Evolutionary conservation across 2,888 invertebrate species (phyloP), one percentile per base, ranked within the genome.

Genomic region (Dryomyza anilis): DNA sequence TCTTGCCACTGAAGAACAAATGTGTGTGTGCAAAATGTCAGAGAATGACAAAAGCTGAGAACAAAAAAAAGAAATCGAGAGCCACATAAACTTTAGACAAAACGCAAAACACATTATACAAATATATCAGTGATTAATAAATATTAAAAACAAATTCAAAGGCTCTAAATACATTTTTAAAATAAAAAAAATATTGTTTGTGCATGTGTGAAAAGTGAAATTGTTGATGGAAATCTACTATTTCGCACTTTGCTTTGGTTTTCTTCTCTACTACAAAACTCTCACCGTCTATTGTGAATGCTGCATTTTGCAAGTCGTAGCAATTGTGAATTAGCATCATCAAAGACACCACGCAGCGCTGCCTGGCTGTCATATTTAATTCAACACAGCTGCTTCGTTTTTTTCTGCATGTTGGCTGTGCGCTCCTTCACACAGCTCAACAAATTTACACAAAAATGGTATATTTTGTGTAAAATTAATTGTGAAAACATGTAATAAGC

Each of bases 251-350:
- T 65, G 55, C 60, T 67, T 63, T 65, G 60, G 52, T 61, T 39
- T 65, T 65, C 39, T 39, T 67, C 67, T 68, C 65, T 68, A 68
- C 63, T 59, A 65, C 57, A 67, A 12, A 39, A 39, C 12, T 39
- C 12, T 12, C 33, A 33, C 6, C 6, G 6, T 39, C 8, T n/a
- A 39, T 39, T 39, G 39, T 39, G 39, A 39, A 39, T 39, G 8
- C n/a, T n/a, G n/a, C n/a, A n/a, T n/a, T n/a, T n/a, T n/a, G n/a
- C n/a, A n/a, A n/a, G n/a, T n/a, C n/a, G n/a, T n/a, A n/a, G n/a
- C n/a, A 6, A 39, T 39, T 39, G 39, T 39, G 39, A 39, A 39
- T 39, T 39, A n/a, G 39, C 3, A n/a, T 39, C 39, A 39, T n/a
- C 39, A 39, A 12, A 2, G 3, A 39, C 39, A n/a, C n/a, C 12